Percentiles rank a stretch among this genome's conserved stretches.
These are phyloP conservation scores for Catamblyrhynchus diadema DNA, from an alignment of 2,797 vertebrate species.

Conservation along the genomic window DNA sequence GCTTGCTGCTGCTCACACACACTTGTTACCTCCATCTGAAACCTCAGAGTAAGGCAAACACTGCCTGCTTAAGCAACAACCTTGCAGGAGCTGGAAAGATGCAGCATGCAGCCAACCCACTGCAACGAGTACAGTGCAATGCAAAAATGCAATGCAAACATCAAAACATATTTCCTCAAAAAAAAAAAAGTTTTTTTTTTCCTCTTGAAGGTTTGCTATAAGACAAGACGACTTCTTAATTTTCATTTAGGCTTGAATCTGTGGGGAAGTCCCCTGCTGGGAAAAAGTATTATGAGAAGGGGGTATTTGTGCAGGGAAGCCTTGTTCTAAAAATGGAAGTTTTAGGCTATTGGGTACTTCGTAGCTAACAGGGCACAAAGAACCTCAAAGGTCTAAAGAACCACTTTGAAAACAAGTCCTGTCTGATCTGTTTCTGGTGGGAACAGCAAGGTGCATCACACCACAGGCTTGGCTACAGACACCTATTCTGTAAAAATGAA, in stretches of 20 bases:
- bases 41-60: neutral
- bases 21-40: neutral
- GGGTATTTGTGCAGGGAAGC: neutral
- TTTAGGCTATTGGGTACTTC: neutral
- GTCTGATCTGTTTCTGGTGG: neutral
- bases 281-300: neutral
- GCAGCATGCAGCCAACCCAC: neutral
- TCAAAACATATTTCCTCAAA: neutral
- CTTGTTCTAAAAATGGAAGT: neutral
- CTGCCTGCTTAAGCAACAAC: neutral
- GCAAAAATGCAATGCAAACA: neutral
- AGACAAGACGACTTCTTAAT: neutral
- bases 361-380: neutral
- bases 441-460: neutral
- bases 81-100: neutral
- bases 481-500: neutral
- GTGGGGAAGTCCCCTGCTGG: neutral
- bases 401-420: neutral
- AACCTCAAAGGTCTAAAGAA: neutral
- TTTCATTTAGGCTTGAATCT: neutral
- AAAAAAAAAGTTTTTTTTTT: neutral
- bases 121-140: accelerated
- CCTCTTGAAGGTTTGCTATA: neutral
- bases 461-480: neutral
- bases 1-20: neutral